Evolutionary conservation across 2,113 vertebrate genomes (phyloP), one percentile per base, ranked within the genome.

Genomic region (Ochotona princeps): DNA sequence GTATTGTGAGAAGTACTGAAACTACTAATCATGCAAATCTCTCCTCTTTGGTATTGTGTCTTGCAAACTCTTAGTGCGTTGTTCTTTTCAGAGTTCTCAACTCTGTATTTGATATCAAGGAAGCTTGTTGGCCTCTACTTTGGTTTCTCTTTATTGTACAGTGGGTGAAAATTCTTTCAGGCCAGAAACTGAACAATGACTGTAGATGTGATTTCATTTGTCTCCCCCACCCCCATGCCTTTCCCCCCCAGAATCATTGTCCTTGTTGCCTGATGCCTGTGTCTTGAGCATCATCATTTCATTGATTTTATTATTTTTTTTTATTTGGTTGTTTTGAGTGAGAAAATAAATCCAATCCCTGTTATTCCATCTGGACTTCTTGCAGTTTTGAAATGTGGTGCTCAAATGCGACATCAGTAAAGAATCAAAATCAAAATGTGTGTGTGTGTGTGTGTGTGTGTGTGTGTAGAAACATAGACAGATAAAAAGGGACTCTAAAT

Each of bases 341-440:
- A 63, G 67, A 83, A 63, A 38, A 38, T 25, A 86, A 93, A 95
- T 69, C 30, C 6, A 11, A 26, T 38, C 6, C 23, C 35, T 54
- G 6, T 63, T 70, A 80, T 32, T 91, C 8, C 2, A 60, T 73
- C 21, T 54, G 76, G 35, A 72, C 13, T n/a, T 75, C 38, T 51
- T 76, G 13, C 26, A 49, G 8, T 86, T 89, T 92, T 79, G 25
- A 83, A 44, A 51, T 83, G 21, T 86, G 66, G 17, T 65, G 25
- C 38, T 74, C 81, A 57, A 57, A 66, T 44, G 72, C 72, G 9
- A 79, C 28, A 89, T 69, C 65, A 92, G 28, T 57, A 76, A 89
- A 67, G 5, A 73, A 72, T 91, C 7, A 35, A 90, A 92, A 95
- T 44, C 30, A 90, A 73, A 88, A 87, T 67, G 17, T 65, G 3